These are phyloP conservation scores for Tryphoninae sp. DNA, from an alignment of 2,888 invertebrate genomes.

Conservation along the genomic window DNA sequence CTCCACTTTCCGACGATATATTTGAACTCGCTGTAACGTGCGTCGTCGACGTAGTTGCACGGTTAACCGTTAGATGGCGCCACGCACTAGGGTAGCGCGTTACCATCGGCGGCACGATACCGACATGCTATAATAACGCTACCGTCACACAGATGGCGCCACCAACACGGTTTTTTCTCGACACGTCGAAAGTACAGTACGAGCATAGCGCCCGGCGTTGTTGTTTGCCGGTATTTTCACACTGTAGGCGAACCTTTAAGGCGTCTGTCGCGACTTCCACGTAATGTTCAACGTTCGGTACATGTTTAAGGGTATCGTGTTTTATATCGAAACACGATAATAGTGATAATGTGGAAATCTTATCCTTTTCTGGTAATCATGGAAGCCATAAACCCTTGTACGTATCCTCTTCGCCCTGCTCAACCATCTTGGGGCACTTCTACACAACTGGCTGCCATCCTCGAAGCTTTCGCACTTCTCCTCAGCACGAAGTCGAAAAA, in stretches of 20 bases:
- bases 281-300: not conserved
- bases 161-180: not conserved
- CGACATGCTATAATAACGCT: not conserved
- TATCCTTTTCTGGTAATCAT: not conserved
- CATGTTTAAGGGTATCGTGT: not conserved
- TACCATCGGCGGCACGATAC: not conserved
- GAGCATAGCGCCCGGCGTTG: not conserved
- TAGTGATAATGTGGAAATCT: not conserved
- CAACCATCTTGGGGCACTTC: not conserved
- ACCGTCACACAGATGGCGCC: not conserved
- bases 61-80: constrained; percentile 11
- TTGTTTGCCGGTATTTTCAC: constrained; percentile 10
- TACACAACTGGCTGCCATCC: not conserved
- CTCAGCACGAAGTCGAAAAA: not conserved
- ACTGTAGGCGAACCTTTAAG: too few species aligned
- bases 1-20: not conserved
- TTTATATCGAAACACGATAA: not conserved
- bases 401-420: not conserved
- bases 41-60: constrained; percentile 20
- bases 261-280: not conserved
- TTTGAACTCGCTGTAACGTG: constrained; percentile 41
- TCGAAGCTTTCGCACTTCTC: not conserved
- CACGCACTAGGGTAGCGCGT: not conserved
- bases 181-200: not conserved
- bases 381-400: not conserved